Conservation (phyloP, 2,797 vertebrate species). For the Lepus townsendii region DNA sequence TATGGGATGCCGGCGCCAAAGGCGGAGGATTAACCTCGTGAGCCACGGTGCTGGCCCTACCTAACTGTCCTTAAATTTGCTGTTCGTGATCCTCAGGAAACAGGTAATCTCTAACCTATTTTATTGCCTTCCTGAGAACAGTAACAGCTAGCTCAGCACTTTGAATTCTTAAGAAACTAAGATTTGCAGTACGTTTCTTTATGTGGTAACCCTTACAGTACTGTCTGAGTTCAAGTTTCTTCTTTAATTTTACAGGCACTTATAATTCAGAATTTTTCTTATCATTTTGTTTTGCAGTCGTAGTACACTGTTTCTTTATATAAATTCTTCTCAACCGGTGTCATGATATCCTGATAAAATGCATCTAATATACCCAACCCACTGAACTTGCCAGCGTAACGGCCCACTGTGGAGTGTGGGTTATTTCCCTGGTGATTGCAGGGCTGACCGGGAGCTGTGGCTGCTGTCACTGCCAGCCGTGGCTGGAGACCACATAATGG, state of each 20-base stretch:
- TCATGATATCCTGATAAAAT: neutral
- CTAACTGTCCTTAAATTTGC: neutral
- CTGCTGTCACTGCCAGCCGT: neutral
- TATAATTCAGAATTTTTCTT: neutral
- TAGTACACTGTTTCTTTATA: neutral
- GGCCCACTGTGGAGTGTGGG: neutral
- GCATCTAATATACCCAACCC: neutral
- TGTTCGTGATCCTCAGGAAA: neutral
- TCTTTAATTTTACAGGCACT: slow-evolving; percentile 14
- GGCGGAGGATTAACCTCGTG: too few species aligned
- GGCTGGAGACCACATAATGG: neutral
- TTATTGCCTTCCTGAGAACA: slow-evolving; percentile 5
- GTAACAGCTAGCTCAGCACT: neutral
- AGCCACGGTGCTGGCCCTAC: neutral
- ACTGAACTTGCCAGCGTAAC: neutral
- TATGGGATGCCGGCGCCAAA: too few species aligned
- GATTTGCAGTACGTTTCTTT: slow-evolving; percentile 48
- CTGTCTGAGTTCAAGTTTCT: neutral
- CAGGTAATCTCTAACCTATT: neutral
- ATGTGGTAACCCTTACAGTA: neutral
- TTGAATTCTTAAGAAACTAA: slow-evolving; percentile 15
- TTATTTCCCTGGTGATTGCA: neutral
- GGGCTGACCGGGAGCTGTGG: neutral
- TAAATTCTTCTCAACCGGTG: neutral
- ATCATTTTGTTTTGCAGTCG: neutral